Evolutionary conservation across 2,888 invertebrate genomes (phyloP).

Genomic region (Drosophila engyochracea): DNA sequence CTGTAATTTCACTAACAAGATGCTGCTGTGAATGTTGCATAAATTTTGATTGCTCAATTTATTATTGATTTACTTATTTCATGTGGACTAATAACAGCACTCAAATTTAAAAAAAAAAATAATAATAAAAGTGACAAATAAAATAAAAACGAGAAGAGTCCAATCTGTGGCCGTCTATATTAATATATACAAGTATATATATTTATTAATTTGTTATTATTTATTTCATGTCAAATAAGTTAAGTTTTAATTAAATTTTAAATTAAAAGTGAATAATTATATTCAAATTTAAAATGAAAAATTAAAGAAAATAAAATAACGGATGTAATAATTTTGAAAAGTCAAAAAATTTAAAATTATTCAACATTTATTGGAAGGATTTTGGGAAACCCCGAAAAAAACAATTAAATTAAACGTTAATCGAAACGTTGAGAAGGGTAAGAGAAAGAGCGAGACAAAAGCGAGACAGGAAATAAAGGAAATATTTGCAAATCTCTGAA

Average conservation of each 20-base stretch:
- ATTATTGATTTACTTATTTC: neutral
- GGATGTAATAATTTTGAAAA: too few relatives aligned
- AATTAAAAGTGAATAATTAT: too few relatives aligned
- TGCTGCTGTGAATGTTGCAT: neutral
- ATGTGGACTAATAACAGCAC: neutral
- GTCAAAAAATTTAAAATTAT: too few relatives aligned
- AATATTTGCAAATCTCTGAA: neutral
- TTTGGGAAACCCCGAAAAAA: too few relatives aligned
- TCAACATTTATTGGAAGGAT: neutral
- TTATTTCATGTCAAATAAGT: neutral
- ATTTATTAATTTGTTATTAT: neutral
- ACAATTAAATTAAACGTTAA: too few relatives aligned
- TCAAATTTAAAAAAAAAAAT: neutral
- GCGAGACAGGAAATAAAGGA: neutral
- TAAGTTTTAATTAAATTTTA: too few relatives aligned
- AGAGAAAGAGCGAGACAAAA: neutral
- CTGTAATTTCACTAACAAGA: slow-evolving; percentile 7
- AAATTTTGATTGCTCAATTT: slow-evolving; percentile 16
- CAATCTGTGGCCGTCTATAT: neutral
- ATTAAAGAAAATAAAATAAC: too few relatives aligned
- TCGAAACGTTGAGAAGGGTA: neutral
- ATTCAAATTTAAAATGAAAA: too few relatives aligned
- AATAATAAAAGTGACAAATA: neutral
- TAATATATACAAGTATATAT: neutral
- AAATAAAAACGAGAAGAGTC: neutral